phyloP scores from a whole-genome alignment of 2,888 invertebrate genomes.

The Sinentomon sp. region DNA sequence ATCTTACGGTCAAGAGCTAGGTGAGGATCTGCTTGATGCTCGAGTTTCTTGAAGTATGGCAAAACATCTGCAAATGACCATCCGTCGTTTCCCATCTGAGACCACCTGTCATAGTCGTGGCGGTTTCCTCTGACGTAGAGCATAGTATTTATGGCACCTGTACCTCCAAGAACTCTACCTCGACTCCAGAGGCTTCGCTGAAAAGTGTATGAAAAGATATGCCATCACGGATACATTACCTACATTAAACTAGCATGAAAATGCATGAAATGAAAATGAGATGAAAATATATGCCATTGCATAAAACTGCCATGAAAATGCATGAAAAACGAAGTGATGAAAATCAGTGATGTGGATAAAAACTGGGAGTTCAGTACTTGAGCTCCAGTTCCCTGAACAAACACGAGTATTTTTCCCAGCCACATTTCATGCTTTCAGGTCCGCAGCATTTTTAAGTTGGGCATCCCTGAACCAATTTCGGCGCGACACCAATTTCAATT shows the following conservation, averaged over 20 bases:
- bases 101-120: conserved; percentile 68
- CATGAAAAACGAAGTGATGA: no score
- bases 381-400: no score
- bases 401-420: no score
- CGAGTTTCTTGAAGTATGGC: conserved; percentile 13
- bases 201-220: neutral
- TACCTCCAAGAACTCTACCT: conserved; percentile 42
- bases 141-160: conserved; percentile 40
- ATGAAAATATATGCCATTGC: no score
- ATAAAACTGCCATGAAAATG: no score
- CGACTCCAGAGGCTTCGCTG: conserved; percentile 19
- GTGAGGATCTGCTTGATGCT: conserved; percentile 12
- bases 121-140: conserved; percentile 66
- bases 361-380: no score
- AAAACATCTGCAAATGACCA: conserved; percentile 13
- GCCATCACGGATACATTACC: neutral
- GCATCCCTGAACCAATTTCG: no score
- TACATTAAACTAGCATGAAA: neutral
- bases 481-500: no score
- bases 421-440: no score
- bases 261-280: no score
- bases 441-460: no score
- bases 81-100: conserved; percentile 24
- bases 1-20: conserved; percentile 12
- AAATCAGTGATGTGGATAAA: no score